Evolutionary conservation across 2,113 vertebrate species (phyloP), one percentile per base, ranked within the genome.

Genomic region (Campylomormyrus numenius): DNA sequence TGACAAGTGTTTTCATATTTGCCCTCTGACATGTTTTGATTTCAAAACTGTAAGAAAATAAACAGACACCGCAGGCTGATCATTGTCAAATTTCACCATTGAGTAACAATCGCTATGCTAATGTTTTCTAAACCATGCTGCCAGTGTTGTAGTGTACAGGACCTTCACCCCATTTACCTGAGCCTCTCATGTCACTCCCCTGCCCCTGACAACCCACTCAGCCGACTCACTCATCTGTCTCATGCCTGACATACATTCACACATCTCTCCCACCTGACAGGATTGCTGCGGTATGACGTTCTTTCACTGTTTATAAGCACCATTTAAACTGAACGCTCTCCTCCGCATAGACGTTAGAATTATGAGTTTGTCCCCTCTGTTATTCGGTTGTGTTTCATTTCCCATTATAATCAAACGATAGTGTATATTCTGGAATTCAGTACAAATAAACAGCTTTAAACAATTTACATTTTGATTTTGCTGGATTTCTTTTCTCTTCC

Each of bases 361-460:
- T 39, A 17, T 80, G 35, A 80, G 74, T 80, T 80, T 80, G 74
- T 80, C 15, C 74, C 35, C 74, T 39, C 66, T 74, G 5, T 39
- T 80, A 42, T 19, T 35, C 35, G 1, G 31, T 80, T 80, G 31
- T 74, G 70, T 80, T 70, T 80, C 74, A 80, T 80, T 80, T 80
- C 35, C 74, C 74, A 80, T 80, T 80, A 80, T 80, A 80, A 42
- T 80, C 74, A 80, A 80, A 39, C 74, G 5, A 80, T 80, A 80
- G 74, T 80, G 74, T 80, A 80, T 80, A 80, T 80, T 80, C 74
- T 80, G 35, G 39, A 80, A 80, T 80, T 42, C 74, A 39, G 35
- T 80, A 80, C 74, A 80, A 80, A 80, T 80, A 80, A 80, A 80
- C 74, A 80, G 74, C 74, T 80, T 80, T 80, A 80, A 80, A 80